Evolutionary conservation across 2,888 invertebrate genomes (phyloP).

Genomic region (Arenicola marina): DNA sequence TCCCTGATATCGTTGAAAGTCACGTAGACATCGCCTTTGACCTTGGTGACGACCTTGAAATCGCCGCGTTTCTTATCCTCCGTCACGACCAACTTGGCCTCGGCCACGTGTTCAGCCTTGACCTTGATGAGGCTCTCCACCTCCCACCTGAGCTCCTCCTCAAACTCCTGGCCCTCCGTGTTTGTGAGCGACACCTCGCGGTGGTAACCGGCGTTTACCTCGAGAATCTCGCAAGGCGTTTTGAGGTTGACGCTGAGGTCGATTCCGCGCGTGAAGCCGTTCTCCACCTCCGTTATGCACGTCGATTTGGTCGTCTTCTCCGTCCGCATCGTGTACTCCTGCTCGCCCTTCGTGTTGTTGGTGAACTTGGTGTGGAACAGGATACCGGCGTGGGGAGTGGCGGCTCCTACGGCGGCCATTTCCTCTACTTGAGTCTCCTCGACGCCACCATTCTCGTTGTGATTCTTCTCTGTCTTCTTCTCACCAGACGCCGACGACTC

Average conservation of each 20-base stretch:
- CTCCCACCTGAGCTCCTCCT: conserved; percentile 57
- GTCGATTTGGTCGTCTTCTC: conserved; percentile 36
- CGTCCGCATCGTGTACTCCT: conserved; percentile 39
- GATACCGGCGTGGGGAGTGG: conserved; percentile 4
- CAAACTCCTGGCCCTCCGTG: conserved; percentile 53
- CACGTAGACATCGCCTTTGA: conserved; percentile 33
- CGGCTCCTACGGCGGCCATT: neutral
- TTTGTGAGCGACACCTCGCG: conserved; percentile 58
- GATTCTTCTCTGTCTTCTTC: neutral
- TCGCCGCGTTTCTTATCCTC: conserved; percentile 47
- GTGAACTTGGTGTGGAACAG: conserved; percentile 40
- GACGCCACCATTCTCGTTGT: neutral
- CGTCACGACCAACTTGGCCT: conserved; percentile 56
- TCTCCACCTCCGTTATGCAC: conserved; percentile 29
- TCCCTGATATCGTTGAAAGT: conserved; percentile 33
- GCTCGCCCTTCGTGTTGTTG: conserved; percentile 35
- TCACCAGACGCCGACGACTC: no score
- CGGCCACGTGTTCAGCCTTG: conserved; percentile 45
- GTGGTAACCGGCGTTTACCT: conserved; percentile 59
- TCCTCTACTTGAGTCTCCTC: neutral
- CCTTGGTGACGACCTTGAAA: conserved; percentile 37
- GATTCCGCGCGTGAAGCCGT: conserved; percentile 47
- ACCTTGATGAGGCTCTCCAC: conserved; percentile 57
- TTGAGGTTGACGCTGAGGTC: conserved; percentile 57
- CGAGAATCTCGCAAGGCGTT: conserved; percentile 60